These are phyloP conservation scores for Semaprochilodus insignis DNA, from an alignment of 2,797 vertebrate species.

Conservation along the genomic window DNA sequence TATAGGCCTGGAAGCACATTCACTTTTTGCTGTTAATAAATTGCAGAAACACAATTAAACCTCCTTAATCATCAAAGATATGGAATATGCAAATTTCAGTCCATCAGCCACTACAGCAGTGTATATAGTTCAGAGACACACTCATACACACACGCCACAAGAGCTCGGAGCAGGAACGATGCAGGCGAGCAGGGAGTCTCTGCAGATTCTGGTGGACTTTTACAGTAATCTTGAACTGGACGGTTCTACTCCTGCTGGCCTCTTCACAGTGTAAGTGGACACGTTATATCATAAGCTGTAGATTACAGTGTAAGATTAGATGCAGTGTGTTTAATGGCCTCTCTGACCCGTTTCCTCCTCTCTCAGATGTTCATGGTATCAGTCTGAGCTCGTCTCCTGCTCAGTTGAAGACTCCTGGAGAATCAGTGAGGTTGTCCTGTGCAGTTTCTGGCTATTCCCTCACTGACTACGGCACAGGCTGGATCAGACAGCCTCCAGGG, in stretches of 20 bases:
- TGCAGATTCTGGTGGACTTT: neutral
- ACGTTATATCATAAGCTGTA: neutral
- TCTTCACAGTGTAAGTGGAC: neutral
- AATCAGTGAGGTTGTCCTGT: slow-evolving; percentile 55
- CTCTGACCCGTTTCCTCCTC: neutral
- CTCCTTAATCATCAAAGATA: too few species aligned
- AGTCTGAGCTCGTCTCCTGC: slow-evolving; percentile 51
- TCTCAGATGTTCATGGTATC: slow-evolving; percentile 23
- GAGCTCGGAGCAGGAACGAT: too few species aligned
- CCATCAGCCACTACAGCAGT: too few species aligned
- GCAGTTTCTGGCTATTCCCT: slow-evolving; percentile 55
- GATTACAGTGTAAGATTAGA: neutral
- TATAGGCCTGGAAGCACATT: too few species aligned
- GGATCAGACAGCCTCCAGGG: slow-evolving; percentile 27
- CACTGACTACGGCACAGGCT: slow-evolving; percentile 34
- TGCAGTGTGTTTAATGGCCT: neutral
- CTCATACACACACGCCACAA: too few species aligned
- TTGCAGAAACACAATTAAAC: too few species aligned
- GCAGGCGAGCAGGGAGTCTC: too few species aligned
- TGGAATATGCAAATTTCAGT: too few species aligned
- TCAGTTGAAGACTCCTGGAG: slow-evolving; percentile 43
- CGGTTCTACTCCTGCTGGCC: neutral
- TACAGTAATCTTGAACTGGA: neutral
- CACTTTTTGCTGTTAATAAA: too few species aligned
- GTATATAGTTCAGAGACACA: too few species aligned